Base-by-base conservation (phyloP, 2,113 vertebrate species). In the Nerophis lumbriciformis region DNA sequence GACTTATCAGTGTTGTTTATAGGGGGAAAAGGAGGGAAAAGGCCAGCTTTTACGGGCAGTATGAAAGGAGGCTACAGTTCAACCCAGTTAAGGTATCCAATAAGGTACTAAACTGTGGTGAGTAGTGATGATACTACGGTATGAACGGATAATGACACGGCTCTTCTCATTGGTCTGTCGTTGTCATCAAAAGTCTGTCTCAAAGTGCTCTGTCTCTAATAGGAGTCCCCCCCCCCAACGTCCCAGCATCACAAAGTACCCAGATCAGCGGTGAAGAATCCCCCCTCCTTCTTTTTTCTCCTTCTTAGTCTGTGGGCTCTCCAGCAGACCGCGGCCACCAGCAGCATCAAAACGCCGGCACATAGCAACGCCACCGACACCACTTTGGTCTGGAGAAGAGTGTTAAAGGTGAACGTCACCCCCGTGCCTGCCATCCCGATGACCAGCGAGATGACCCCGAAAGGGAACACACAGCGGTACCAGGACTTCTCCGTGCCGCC, bases 351-450 rank as follows among this genome's bases (percentile, higher is more conserved):
- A 4, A 93, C 61, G 1, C 93, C 94, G 0, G 86, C 64, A 1
- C 87, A 83, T 50, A 97, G 73, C 66, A 92, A 88, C 1, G 88
- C 92, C 83, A 96, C 89, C 0, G 91, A 93, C 73, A 92, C 89
- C 72, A 92, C 90, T 83, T 94, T 94, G 69, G 93, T 92, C 90
- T 93, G 93, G 61, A 83, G 90, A 1, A 90, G 87, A 14, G 92
- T 92, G 73, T 92, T 82, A 68, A 92, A 93, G 63, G 86, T 93
- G 88, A 96, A 96, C 38, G 93, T 94, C 77, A 98, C 94, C 45
- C 92, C 92, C 0, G 89, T 93, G 61, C 92, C 92, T 0, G 94
- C 92, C 12, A 92, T 86, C 37, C 90, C 90, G 0, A 91, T 91
- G 57, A 91, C 90, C 28, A 95, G 87, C 0, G 93, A 93, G 45